Conservation (phyloP, 2,797 vertebrate genomes). For the Microctenopoma lineatum region DNA sequence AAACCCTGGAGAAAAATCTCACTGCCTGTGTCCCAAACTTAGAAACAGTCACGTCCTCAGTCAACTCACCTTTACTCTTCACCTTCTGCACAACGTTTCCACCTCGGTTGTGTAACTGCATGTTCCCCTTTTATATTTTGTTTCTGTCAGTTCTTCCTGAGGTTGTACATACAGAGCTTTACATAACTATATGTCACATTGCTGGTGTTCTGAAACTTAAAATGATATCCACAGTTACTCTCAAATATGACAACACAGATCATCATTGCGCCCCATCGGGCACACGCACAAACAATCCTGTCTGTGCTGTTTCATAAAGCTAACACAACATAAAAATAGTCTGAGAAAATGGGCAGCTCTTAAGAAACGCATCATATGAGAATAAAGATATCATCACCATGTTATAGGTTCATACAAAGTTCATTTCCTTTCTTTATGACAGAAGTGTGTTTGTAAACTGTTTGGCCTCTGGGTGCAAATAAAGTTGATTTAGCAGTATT, state of each 20-base stretch:
- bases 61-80: slow-evolving; percentile 51
- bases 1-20: slow-evolving; percentile 65
- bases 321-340: slow-evolving; percentile 28
- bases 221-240: slow-evolving; percentile 15
- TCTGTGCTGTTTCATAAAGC: slow-evolving; percentile 16
- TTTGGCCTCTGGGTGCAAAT: slow-evolving; percentile 71
- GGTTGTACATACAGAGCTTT: slow-evolving; percentile 1
- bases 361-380: slow-evolving; percentile 27
- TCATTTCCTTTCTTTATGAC: slow-evolving; percentile 66
- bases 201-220: slow-evolving; percentile 24
- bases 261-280: not conserved
- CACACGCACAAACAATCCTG: not conserved
- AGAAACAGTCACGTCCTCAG: slow-evolving; percentile 55
- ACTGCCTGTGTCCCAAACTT: slow-evolving; percentile 57
- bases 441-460: slow-evolving; percentile 62
- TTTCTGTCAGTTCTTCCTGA: slow-evolving; percentile 1
- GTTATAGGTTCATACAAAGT: slow-evolving; percentile 72
- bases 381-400: slow-evolving; percentile 43
- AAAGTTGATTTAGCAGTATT: slow-evolving; percentile 78
- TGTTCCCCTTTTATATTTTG: slow-evolving; percentile 19
- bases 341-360: slow-evolving; percentile 19
- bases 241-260: slow-evolving; percentile 2
- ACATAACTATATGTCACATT: not conserved
- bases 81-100: slow-evolving; percentile 35
- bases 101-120: slow-evolving; percentile 31